phyloP scores from a whole-genome alignment of 2,888 invertebrate genomes.

The Torymus texanus region DNA sequence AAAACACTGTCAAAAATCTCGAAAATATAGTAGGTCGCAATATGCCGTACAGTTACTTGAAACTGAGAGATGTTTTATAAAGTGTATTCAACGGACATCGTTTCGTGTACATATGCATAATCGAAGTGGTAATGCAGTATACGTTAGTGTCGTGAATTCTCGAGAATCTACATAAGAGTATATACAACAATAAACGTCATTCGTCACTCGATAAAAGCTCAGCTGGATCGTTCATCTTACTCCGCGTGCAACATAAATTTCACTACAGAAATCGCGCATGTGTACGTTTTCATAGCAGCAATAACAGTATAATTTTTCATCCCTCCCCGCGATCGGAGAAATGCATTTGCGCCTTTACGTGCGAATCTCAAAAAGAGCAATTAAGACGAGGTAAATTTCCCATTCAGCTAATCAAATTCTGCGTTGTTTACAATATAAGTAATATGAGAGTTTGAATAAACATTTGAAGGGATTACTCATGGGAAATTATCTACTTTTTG shows the following conservation, averaged over 20 bases:
- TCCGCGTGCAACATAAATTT: slow-evolving; percentile 6
- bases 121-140: too few species aligned
- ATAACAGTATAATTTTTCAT: slow-evolving; percentile 50
- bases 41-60: too few species aligned
- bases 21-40: too few species aligned
- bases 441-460: too few species aligned
- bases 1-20: too few species aligned
- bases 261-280: not conserved
- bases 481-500: too few species aligned
- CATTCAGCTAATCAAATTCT: too few species aligned
- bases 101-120: too few species aligned
- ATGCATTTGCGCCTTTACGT: not conserved
- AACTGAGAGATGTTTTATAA: too few species aligned
- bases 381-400: not conserved
- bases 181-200: slow-evolving; percentile 41
- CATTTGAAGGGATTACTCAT: too few species aligned
- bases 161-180: slow-evolving; percentile 9
- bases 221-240: slow-evolving; percentile 36
- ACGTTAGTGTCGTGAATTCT: slow-evolving; percentile 22
- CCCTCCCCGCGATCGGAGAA: not conserved
- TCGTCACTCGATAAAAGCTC: slow-evolving; percentile 38
- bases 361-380: not conserved
- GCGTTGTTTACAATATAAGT: too few species aligned
- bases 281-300: slow-evolving; percentile 23
- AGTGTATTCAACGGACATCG: too few species aligned